Evolutionary conservation across 2,797 vertebrate species (phyloP).

Genomic region (Potorous gilbertii): DNA sequence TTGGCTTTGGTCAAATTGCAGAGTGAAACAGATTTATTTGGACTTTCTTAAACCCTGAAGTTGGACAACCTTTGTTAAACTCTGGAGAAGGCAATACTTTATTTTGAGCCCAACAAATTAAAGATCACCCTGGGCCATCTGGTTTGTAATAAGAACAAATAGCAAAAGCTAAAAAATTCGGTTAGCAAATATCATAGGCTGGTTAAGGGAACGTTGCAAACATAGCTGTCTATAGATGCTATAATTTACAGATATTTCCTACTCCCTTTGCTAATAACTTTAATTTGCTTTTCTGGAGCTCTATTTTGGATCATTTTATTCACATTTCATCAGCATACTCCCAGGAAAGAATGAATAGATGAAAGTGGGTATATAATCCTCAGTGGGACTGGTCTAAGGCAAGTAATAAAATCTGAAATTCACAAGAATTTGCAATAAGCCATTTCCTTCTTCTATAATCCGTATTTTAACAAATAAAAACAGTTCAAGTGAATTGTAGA

Average conservation of each 20-base stretch:
- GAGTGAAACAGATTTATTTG: constrained; percentile 75
- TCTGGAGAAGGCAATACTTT: constrained; percentile 76
- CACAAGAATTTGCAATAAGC: constrained; percentile 33
- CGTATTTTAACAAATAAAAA: constrained; percentile 56
- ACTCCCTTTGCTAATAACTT: constrained; percentile 59
- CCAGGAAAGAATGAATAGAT: neutral
- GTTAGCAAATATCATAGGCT: constrained; percentile 67
- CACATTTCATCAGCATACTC: constrained; percentile 13
- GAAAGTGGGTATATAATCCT: constrained; percentile 35
- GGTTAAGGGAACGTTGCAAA: constrained; percentile 46
- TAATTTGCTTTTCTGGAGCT: constrained; percentile 56
- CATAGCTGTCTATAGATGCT: constrained; percentile 59
- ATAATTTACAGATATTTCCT: constrained; percentile 61
- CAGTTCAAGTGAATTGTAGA: constrained; percentile 40
- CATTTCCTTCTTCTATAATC: constrained; percentile 34
- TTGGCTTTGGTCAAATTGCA: constrained; percentile 67
- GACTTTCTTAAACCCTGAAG: constrained; percentile 65
- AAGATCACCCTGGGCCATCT: constrained; percentile 79
- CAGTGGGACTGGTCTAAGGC: neutral
- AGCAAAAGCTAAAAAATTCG: constrained; percentile 54
- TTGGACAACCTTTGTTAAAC: constrained; percentile 74
- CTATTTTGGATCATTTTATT: constrained; percentile 59
- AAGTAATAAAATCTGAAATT: constrained; percentile 42
- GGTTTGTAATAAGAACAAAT: constrained; percentile 76
- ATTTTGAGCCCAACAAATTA: constrained; percentile 77